A percentile compares a stretch with the other conserved stretches of the same genome.
Conservation (phyloP, 2,888 invertebrate species). For the Philhelius pedissequus region DNA sequence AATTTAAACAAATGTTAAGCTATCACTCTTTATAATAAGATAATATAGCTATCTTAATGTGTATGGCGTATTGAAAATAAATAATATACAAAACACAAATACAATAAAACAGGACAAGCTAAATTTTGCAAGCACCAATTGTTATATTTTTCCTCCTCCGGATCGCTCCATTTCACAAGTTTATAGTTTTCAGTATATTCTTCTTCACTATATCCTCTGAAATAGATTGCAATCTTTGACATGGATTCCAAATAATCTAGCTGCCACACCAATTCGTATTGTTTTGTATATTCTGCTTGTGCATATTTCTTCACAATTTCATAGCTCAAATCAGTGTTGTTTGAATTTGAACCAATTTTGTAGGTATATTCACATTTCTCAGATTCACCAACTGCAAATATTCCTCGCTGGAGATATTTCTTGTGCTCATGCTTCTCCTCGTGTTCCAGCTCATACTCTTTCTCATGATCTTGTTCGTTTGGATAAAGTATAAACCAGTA, state of each 20-base stretch:
- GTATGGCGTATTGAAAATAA: too few species aligned
- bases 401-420: slow-evolving; percentile 49
- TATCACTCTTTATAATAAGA: too few species aligned
- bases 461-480: too few species aligned
- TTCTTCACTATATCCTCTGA: slow-evolving; percentile 68
- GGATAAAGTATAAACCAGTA: slow-evolving; percentile 69
- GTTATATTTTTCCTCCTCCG: slow-evolving; percentile 49
- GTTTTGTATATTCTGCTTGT: not conserved
- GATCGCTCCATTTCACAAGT: slow-evolving; percentile 35
- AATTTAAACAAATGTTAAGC: too few species aligned
- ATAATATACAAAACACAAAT: too few species aligned
- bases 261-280: slow-evolving; percentile 22
- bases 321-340: not conserved
- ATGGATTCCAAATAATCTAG: not conserved
- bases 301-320: not conserved
- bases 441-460: too few species aligned
- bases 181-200: slow-evolving; percentile 36
- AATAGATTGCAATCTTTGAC: slow-evolving; percentile 61
- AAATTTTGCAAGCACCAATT: slow-evolving; percentile 57
- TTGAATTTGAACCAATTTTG: slow-evolving; percentile 66
- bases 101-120: slow-evolving; percentile 69
- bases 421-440: too few species aligned
- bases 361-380: slow-evolving; percentile 62
- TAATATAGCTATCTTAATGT: too few species aligned
- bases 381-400: slow-evolving; percentile 71